Evolutionary conservation across 1,140 invertebrate species (phyloP), one percentile per base, ranked within the genome.

Genomic region (Yoshiicerus persimilis): DNA sequence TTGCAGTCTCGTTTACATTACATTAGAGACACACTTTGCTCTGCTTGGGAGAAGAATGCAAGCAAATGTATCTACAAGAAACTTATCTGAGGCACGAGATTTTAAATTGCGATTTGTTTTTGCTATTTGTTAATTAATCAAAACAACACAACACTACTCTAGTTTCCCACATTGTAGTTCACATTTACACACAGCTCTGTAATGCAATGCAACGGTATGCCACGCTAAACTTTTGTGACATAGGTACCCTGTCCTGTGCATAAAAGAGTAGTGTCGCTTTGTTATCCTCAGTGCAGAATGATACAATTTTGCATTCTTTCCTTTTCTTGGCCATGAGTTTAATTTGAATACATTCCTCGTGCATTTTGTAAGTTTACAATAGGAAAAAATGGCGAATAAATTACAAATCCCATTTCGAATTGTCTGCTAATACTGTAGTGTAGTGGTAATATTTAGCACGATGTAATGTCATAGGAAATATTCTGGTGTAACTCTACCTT

Each of bases 41-140:
- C 64, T 6, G 4, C 9, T n/a, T 80, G 32, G 20, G 13, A 38
- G n/a, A 20, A 16, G 32, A 36, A 77, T 77, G 70, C 27, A 34
- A 30, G 20, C 23, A 80, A 34, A 34, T 80, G 34, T 36, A 77
- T 36, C 11, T 38, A 34, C 27, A n/a, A 34, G 70, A 36, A 80
- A 36, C 75, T 80, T 32, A 36, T 80, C 32, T 80, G 10, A 80
- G 30, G 32, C 32, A 38, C 34, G 66, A 16, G 66, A 70, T 80
- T 80, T 80, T 36, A 80, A 80, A 80, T 80, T 80, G 20, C 75
- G 34, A 80, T 80, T 80, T 80, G 75, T 80, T 80, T 80, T 80
- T 80, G 34, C 75, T 80, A 32, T 16, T 80, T 80, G 75, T 80
- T 80, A 80, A 80, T 80, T 80, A 80, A 80, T 80, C 75, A 80